Base-by-base conservation (phyloP, 2,797 vertebrate genomes). In the Sebastiscus tertius region DNA sequence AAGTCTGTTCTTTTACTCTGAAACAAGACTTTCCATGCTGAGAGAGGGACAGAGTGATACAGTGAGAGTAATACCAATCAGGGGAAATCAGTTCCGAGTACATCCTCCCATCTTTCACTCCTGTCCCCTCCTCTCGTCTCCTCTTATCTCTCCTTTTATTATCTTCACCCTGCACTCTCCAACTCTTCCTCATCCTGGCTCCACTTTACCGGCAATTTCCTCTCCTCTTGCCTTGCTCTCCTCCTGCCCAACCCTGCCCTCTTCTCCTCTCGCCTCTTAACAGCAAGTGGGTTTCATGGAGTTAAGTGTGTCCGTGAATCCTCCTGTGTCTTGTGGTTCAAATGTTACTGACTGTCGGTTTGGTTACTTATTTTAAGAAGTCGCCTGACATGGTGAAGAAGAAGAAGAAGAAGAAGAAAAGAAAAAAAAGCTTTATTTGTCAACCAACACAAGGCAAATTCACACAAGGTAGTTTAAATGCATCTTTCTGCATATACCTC, bases 111-210 rank as follows among this genome's bases (percentile, higher is more conserved):
- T 86, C 80, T 54, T 71, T 86, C 69, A 74, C 65, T 85, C n/a
- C 52, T 22, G 31, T 75, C 59, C 75, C 68, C 77, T 74, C 42
- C 29, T 24, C 79, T 64, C 60, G 2, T 71, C 72, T 87, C 58
- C 69, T 79, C 76, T 78, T 84, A 78, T 82, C 83, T 71, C 70
- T 80, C 33, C 61, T 86, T 81, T 89, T 68, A 86, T 83, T 86
- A 83, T 82, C 83, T 49, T 79, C 82, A 82, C 73, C 71, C 34
- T n/a, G 56, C 22, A 20, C 79, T 66, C 70, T 33, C 24, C 64
- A 52, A 22, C 77, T 75, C 64, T 79, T 82, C 54, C 75, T 78
- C 77, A 52, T 75, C 64, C 67, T 63, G 72, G 74, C 77, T 75
- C 64, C 77, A 80, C 81, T 82, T 77, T 71, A 62, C 61, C 83